Evolutionary conservation across 35 echinoderm and acorn worm species (phyloP).

Genomic region (Heliocidaris erythrogramma): DNA sequence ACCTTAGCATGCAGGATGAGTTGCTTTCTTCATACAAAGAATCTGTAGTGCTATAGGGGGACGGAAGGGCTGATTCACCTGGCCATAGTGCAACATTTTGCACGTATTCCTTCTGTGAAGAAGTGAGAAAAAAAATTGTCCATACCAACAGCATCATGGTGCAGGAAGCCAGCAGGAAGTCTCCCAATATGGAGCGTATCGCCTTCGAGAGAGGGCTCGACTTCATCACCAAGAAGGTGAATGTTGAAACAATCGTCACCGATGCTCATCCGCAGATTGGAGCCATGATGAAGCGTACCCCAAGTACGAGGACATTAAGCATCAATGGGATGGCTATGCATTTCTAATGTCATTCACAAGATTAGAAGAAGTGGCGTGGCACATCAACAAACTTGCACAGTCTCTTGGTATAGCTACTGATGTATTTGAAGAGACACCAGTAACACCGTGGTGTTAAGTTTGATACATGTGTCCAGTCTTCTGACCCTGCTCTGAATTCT

Average conservation of each 20-base stretch:
- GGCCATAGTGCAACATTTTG: constrained; percentile 9
- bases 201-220: background rate
- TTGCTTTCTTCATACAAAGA: background rate
- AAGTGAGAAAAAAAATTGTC: background rate
- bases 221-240: background rate
- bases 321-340: background rate
- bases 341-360: too few relatives aligned
- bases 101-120: background rate
- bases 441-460: too few relatives aligned
- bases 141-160: background rate
- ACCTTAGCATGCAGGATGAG: background rate
- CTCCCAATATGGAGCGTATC: background rate
- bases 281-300: background rate
- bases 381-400: too few relatives aligned
- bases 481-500: too few relatives aligned
- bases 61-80: background rate
- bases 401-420: too few relatives aligned
- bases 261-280: background rate
- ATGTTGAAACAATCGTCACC: background rate
- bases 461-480: too few relatives aligned
- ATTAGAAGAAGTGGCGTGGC: too few relatives aligned
- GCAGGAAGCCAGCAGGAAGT: background rate
- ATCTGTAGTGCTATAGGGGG: background rate
- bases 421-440: too few relatives aligned
- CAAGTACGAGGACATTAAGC: background rate